A percentile compares a stretch with the other conserved stretches of the same genome.
Evolutionary conservation across 2,888 invertebrate genomes (phyloP).

Genomic region (Mantis religiosa): DNA sequence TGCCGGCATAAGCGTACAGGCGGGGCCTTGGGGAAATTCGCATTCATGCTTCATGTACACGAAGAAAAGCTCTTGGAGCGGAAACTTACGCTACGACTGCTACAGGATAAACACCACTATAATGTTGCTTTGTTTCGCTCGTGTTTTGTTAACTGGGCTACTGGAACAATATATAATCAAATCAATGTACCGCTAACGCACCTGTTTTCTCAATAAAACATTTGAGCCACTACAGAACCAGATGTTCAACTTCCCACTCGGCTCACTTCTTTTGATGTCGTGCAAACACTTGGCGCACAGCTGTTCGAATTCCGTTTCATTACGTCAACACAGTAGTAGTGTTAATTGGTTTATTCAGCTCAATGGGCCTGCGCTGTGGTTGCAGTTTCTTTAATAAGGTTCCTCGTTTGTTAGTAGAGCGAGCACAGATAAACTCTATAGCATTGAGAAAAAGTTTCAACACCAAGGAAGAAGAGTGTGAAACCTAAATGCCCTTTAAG

Average conservation of each 20-base stretch:
- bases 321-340: not conserved
- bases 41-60: not conserved
- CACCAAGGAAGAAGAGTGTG: too few relatives aligned
- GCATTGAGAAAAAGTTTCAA: too few relatives aligned
- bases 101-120: too few relatives aligned
- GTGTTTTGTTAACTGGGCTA: not conserved
- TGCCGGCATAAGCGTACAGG: too few relatives aligned
- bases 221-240: not conserved
- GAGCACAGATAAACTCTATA: too few relatives aligned
- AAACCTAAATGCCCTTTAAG: too few relatives aligned
- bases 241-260: not conserved
- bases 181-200: not conserved
- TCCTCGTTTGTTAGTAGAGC: too few relatives aligned
- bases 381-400: too few relatives aligned
- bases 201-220: not conserved
- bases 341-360: not conserved
- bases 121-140: not conserved
- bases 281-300: not conserved
- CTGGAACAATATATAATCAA: not conserved
- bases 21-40: too few relatives aligned
- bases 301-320: not conserved
- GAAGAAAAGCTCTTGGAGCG: not conserved
- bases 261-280: not conserved
- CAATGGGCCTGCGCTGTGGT: not conserved
- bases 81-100: not conserved